Percentiles rank a stretch among this genome's conserved stretches.
These are phyloP conservation scores for Hirtodrosophila trivittata DNA, from an alignment of 2,888 invertebrate genomes.

Conservation along the genomic window DNA sequence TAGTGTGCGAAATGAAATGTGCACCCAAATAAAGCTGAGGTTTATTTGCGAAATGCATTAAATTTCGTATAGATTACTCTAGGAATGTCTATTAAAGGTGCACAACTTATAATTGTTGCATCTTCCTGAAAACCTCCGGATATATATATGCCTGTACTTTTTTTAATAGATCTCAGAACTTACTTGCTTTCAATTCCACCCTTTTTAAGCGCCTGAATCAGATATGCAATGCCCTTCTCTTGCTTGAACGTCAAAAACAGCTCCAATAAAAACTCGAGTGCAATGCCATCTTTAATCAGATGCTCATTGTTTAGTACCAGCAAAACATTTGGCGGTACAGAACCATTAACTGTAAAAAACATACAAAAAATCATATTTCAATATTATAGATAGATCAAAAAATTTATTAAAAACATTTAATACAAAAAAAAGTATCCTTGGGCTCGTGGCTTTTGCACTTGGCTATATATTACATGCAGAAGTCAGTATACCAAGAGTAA, in stretches of 20 bases:
- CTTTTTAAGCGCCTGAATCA: constrained; percentile 93
- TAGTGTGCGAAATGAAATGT: constrained; percentile 70
- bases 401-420: not conserved
- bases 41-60: constrained; percentile 74
- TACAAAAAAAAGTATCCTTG: constrained; percentile 72
- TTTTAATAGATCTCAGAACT: constrained; percentile 46
- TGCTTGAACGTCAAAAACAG: constrained; percentile 95
- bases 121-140: constrained; percentile 75
- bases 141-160: too few relatives aligned
- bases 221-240: constrained; percentile 93
- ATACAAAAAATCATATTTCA: not conserved
- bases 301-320: constrained; percentile 95
- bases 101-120: constrained; percentile 53
- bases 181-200: constrained; percentile 91
- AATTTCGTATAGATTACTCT: constrained; percentile 69
- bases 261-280: constrained; percentile 96
- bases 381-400: not conserved
- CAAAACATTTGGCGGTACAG: constrained; percentile 94
- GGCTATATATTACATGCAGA: constrained; percentile 57
- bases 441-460: constrained; percentile 80
- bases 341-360: constrained; percentile 88
- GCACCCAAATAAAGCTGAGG: constrained; percentile 74
- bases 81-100: constrained; percentile 82
- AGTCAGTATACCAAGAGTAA: constrained; percentile 83
- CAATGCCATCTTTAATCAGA: constrained; percentile 95